Evolutionary conservation across 2,797 vertebrate genomes (phyloP).

Genomic region (Paguma larvata): DNA sequence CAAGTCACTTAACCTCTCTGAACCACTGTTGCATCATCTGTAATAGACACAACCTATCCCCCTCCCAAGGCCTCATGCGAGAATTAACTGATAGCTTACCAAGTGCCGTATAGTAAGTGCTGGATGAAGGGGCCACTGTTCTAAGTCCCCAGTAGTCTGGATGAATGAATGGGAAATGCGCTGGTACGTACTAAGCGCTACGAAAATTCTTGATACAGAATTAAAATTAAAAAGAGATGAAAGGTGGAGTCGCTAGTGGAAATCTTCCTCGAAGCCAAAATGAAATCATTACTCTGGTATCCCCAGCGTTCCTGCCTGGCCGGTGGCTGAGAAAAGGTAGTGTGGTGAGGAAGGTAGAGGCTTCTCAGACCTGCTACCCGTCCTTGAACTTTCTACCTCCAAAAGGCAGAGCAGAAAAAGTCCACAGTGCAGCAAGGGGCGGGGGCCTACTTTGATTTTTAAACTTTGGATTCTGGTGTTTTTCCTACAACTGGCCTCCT

Average conservation of each 20-base stretch:
- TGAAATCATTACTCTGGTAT: neutral
- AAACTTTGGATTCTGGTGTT: neutral
- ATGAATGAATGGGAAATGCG: neutral
- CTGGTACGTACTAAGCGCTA: neutral
- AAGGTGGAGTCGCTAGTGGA: neutral
- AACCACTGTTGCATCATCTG: neutral
- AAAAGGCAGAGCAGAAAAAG: neutral
- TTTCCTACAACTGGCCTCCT: neutral
- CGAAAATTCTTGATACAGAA: neutral
- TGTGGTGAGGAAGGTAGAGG: neutral
- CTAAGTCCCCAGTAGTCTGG: neutral
- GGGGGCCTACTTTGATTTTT: neutral
- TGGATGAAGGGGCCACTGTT: accelerated
- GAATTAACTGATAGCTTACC: neutral
- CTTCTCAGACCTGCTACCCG: too few relatives aligned
- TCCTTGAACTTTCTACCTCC: neutral
- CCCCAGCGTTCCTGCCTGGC: neutral
- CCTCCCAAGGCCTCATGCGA: neutral
- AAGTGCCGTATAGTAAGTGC: neutral
- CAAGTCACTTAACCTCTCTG: neutral
- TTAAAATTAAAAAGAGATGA: neutral
- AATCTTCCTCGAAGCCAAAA: neutral
- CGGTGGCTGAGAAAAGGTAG: neutral
- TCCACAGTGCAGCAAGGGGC: neutral
- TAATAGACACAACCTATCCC: neutral